phyloP scores from a whole-genome alignment of 2,113 vertebrate genomes.

The Coregonus clupeaformis region DNA sequence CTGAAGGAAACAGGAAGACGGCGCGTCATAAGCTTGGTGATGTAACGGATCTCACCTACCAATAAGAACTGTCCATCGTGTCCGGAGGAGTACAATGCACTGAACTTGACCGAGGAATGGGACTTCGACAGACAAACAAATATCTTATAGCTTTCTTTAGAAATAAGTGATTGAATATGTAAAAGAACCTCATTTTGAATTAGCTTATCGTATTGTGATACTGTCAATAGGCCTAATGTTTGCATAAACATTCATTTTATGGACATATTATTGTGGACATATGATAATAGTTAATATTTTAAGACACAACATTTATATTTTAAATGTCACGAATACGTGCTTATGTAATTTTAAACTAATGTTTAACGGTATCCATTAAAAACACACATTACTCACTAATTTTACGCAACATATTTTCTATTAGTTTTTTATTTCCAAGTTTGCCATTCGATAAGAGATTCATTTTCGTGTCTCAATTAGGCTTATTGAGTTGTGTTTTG shows the following conservation, averaged over 20 bases:
- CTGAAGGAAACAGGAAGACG: slow-evolving; percentile 99
- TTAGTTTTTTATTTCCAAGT: slow-evolving; percentile 6
- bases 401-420: no score
- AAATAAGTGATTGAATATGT: slow-evolving; percentile 56
- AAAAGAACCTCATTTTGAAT: slow-evolving; percentile 33
- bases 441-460: not conserved
- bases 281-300: not conserved
- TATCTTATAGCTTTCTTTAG: slow-evolving; percentile 58
- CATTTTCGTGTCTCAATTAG: not conserved
- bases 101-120: slow-evolving; percentile 73
- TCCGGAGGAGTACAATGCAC: slow-evolving; percentile 67
- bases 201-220: not conserved
- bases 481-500: not conserved
- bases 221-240: not conserved
- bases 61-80: slow-evolving; percentile 88
- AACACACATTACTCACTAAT: not conserved
- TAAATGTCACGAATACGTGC: not conserved
- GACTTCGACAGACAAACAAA: slow-evolving; percentile 58
- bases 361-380: slow-evolving; percentile 11
- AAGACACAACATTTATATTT: not conserved
- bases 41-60: slow-evolving; percentile 81
- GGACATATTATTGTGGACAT: slow-evolving; percentile 23
- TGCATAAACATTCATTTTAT: slow-evolving; percentile 2
- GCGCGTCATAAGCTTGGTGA: slow-evolving; percentile 87
- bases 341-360: not conserved